phyloP scores from a whole-genome alignment of 2,113 vertebrate species.

The Tonatia bakeri region DNA sequence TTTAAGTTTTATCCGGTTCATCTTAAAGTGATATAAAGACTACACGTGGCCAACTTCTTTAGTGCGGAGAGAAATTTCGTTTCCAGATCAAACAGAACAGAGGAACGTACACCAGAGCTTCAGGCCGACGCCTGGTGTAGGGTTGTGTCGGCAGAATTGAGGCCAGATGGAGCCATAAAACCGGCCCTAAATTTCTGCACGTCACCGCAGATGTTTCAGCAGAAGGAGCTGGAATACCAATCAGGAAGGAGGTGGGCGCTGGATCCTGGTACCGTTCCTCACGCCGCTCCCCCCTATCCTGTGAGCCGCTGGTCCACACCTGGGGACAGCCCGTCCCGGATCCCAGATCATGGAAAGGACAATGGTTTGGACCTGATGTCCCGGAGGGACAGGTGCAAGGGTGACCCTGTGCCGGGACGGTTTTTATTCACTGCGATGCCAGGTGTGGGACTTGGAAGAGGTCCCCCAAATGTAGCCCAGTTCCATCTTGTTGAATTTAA shows the following conservation, averaged over 20 bases:
- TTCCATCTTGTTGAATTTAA: not conserved
- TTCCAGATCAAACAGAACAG: constrained; percentile 37
- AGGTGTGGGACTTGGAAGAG: not conserved
- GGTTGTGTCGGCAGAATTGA: constrained; percentile 33
- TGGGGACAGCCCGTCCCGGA: not conserved
- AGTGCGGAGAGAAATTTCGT: constrained; percentile 39
- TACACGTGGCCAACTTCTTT: not conserved
- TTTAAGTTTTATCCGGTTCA: constrained; percentile 35
- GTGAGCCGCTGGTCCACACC: not conserved
- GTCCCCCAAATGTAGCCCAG: not conserved
- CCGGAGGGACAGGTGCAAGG: not conserved
- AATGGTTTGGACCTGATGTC: not conserved
- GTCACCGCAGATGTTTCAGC: not conserved
- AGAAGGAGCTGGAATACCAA: not conserved
- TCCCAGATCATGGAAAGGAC: not conserved
- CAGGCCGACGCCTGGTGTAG: not conserved
- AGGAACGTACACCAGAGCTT: constrained; percentile 11
- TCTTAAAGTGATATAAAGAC: constrained; percentile 33
- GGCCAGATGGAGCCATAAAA: constrained; percentile 52
- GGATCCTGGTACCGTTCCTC: not conserved
- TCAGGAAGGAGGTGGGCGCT: not conserved
- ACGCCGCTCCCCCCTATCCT: not conserved
- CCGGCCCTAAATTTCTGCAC: constrained; percentile 4
- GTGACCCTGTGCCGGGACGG: rapidly evolving
- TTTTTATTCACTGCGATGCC: not conserved